Conservation (phyloP, 2,797 vertebrate genomes). For the Sylvilagus floridanus region DNA sequence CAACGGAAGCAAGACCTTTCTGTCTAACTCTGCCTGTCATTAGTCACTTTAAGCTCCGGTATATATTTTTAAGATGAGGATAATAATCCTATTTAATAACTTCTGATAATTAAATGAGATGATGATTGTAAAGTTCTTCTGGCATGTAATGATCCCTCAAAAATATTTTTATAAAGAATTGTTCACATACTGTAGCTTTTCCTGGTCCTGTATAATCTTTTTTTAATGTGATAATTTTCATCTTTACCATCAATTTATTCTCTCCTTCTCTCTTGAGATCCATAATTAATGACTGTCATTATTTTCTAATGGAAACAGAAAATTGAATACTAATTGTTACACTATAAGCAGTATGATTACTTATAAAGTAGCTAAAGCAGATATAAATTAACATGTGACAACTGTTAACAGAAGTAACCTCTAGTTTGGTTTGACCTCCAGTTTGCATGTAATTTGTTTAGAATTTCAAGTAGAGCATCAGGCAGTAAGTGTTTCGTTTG, state of each 20-base stretch:
- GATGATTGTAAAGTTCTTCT: background rate
- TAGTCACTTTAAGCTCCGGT: background rate
- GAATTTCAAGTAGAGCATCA: conserved; percentile 40
- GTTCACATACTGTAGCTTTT: conserved; percentile 9
- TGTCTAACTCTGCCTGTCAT: no score
- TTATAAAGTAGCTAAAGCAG: conserved; percentile 24
- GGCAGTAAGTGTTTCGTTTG: background rate
- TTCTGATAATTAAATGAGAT: conserved; percentile 1
- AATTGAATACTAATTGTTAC: conserved; percentile 19
- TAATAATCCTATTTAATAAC: conserved; percentile 1
- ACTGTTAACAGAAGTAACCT: conserved; percentile 45
- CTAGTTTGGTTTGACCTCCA: background rate
- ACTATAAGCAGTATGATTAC: conserved; percentile 38
- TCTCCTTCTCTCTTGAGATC: conserved; percentile 55
- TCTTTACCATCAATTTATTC: background rate
- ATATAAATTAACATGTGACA: conserved; percentile 40
- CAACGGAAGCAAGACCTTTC: no score
- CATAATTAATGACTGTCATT: conserved; percentile 54
- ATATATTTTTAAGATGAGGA: conserved; percentile 14
- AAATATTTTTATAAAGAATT: conserved; percentile 24
- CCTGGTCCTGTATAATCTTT: background rate
- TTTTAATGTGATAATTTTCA: conserved; percentile 52
- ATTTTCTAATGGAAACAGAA: conserved; percentile 50
- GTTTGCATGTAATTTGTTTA: conserved; percentile 48
- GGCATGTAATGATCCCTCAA: conserved; percentile 11